Percentiles rank a stretch among this genome's conserved stretches.
Conservation (phyloP, 1,140 invertebrate species). For the Drosophila kepulauana region DNA sequence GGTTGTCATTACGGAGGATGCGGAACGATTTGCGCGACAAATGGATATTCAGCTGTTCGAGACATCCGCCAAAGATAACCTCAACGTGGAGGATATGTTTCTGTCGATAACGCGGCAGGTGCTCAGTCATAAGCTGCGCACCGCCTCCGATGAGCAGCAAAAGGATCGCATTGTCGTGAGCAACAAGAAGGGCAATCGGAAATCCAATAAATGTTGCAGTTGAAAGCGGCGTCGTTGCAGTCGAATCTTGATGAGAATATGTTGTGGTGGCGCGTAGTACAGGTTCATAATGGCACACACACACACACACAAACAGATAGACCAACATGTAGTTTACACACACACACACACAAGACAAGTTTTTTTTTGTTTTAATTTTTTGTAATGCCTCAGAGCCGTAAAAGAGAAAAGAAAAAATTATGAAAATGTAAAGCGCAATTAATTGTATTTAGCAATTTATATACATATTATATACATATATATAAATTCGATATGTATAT, state of each 20-base stretch:
- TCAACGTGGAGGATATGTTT: conserved; percentile 98
- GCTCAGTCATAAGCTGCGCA: conserved; percentile 80
- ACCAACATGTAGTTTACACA: conserved; percentile 52
- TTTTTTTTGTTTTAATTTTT: conserved; percentile 69
- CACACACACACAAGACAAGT: conserved; percentile 45
- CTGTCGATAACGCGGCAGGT: conserved; percentile 90
- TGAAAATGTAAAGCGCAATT: conserved; percentile 74
- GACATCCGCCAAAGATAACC: conserved; percentile 99
- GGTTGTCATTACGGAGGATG: conserved; percentile 98
- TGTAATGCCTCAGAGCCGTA: conserved; percentile 71
- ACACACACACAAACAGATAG: conserved; percentile 36
- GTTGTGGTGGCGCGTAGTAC: conserved; percentile 65
- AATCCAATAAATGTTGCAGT: conserved; percentile 81
- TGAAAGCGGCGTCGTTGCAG: conserved; percentile 61
- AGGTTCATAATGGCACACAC: conserved; percentile 53
- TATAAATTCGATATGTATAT: conserved; percentile 17
- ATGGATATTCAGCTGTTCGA: conserved; percentile 99
- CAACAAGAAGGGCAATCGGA: conserved; percentile 56
- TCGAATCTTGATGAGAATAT: conserved; percentile 28
- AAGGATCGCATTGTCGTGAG: conserved; percentile 86
- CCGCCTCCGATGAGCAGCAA: conserved; percentile 85
- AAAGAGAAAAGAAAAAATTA: conserved; percentile 31
- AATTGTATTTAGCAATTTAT: conserved; percentile 79
- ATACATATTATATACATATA: conserved; percentile 57
- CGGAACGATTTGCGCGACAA: conserved; percentile 97